Base-by-base conservation (phyloP, 1,140 invertebrate genomes). In the Globodera ellingtonae region DNA sequence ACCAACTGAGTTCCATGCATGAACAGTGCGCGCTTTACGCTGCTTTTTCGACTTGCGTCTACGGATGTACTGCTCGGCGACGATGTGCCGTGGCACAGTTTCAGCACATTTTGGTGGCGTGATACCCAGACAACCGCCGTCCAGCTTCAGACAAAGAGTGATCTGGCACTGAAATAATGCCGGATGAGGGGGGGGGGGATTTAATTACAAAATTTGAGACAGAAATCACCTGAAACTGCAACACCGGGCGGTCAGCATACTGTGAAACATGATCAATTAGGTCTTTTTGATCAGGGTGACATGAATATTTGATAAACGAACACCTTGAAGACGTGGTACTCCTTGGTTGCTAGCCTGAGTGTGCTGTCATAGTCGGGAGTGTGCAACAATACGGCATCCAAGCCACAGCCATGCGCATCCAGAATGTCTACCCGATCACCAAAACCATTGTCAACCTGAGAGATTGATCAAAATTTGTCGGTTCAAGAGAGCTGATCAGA, bases 91-190 rank as follows among this genome's bases (percentile, higher is more conserved):
- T n/a, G 86, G 52, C 56, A 72, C 59, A 8, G 85, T 85, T 79
- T 87, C 85, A 13, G 86, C 83, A 71, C 85, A 86, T 50, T 88
- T 84, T 18, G 87, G 87, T 7, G 88, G 87, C 52, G 87, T 89
- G 13, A 89, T 89, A 24, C 81, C 86, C 35, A 78, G 67, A 78
- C 87, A 89, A 9, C 87, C 87, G 8, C 86, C 86, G 75, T 89
- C 87, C n/a, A 83, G 81, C 81, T 89, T 89, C 46, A 89, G 56
- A 80, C 87, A 89, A 8, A 89, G 78, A 7, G 88, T 89, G 10
- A 88, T 81, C 81, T 89, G 88, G 69, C 87, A 89, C 66, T 89
- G 88, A 62, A 62, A 62, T 4, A 62, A 6, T 18, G 56, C 18
- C 52, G 52, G 15, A 52, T 52, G 6, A 52, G 15, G 1, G 52